A percentile compares a stretch with the other conserved stretches of the same genome.
phyloP scores from a whole-genome alignment of 2,113 vertebrate genomes.

The Scomber japonicus region DNA sequence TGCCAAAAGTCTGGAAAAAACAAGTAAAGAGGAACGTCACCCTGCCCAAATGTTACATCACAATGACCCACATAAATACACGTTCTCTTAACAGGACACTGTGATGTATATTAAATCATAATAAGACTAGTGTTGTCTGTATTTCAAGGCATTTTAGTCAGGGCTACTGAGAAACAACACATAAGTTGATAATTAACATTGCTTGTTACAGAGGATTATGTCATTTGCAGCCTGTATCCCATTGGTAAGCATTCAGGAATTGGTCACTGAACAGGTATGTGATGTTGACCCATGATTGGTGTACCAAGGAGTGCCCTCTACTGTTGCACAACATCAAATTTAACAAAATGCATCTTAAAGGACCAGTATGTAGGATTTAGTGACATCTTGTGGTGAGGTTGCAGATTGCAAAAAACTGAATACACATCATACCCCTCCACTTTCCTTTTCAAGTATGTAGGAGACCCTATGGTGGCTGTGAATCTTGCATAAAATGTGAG shows the following conservation, averaged over 20 bases:
- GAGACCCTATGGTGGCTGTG: no score
- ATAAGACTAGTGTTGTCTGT: background rate
- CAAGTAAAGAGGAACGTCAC: conserved; percentile 78
- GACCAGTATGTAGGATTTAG: no score
- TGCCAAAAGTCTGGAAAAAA: conserved; percentile 87
- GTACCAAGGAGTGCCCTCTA: conserved; percentile 59
- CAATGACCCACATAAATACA: conserved; percentile 11
- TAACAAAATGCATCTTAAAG: background rate
- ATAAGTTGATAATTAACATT: conserved; percentile 29
- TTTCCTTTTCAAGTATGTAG: no score
- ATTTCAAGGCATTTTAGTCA: background rate
- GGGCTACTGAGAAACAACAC: conserved; percentile 29
- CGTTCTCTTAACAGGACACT: background rate
- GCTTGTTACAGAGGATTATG: conserved; percentile 11
- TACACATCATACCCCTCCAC: no score
- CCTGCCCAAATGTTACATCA: conserved; percentile 56
- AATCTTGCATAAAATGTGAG: no score
- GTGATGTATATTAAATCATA: background rate
- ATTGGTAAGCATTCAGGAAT: conserved; percentile 36
- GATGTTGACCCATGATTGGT: background rate
- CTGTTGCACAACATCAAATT: conserved; percentile 43
- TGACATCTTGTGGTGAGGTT: no score
- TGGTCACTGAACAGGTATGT: conserved; percentile 43
- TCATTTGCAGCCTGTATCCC: conserved; percentile 18
- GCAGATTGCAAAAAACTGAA: no score